These are phyloP conservation scores for Etia nguti DNA, from an alignment of 2,113 vertebrate genomes.

Conservation along the genomic window DNA sequence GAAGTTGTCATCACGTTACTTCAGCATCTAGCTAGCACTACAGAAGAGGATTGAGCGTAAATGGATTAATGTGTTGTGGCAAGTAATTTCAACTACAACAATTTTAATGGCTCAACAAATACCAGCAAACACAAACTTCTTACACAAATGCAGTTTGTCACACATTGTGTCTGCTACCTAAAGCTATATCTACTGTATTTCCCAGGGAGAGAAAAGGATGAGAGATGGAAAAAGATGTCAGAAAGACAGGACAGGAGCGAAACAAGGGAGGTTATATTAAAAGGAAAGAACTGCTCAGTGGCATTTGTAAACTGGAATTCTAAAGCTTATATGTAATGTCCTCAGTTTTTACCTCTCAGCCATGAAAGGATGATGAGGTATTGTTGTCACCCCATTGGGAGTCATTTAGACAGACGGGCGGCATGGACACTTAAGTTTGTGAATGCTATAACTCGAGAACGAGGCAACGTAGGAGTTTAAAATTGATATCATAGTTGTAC, in stretches of 20 bases:
- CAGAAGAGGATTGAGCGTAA: rapidly evolving
- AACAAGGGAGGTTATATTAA: background rate
- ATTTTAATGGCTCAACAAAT: background rate
- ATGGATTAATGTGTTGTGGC: background rate
- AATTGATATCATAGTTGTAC: background rate
- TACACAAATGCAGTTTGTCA: background rate
- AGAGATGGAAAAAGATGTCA: background rate
- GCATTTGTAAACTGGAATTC: background rate
- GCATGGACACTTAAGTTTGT: background rate
- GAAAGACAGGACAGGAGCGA: background rate
- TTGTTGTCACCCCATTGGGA: background rate
- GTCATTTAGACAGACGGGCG: background rate
- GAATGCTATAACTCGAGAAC: background rate
- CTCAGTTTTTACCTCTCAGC: background rate
- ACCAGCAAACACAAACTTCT: background rate
- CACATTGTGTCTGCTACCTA: background rate
- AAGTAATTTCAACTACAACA: background rate
- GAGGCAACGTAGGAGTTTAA: background rate
- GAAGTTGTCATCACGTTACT: background rate
- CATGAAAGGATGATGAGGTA: background rate
- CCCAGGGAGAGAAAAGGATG: background rate
- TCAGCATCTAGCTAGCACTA: background rate
- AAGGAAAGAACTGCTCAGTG: background rate
- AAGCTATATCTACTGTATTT: background rate
- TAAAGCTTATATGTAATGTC: background rate